Evolutionary conservation across 2,888 invertebrate species (phyloP), one percentile per base, ranked within the genome.

Genomic region (Ctenicera cuprea): DNA sequence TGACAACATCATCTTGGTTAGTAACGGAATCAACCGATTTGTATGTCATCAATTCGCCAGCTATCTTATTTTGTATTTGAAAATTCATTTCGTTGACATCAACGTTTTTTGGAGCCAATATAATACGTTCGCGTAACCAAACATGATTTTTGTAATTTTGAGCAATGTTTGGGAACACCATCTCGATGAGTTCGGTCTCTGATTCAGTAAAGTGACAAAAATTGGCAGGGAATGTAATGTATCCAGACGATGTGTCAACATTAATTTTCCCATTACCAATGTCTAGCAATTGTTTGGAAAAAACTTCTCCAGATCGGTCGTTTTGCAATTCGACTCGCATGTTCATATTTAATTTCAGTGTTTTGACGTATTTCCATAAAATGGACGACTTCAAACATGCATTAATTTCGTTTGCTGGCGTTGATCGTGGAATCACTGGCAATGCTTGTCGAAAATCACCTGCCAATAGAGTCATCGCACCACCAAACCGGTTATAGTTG

Each of bases 371-470:
- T 69, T 63, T 52, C 82, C 81, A 82, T 69, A 82, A 73, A 80
- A 41, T 73, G 38, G 82, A 83, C 30, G 80, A 77, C 75, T 83
- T 84, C 64, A 83, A 65, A 75, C 82, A 83, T 75, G 81, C 82
- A 75, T 84, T 85, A 14, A 84, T 65, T 80, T 83, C 83, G 76
- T 85, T 82, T 26, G 82, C 83, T 72, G 78, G 77, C 54, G 79
- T 82, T 74, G 77, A 78, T 54, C 82, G 78, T 76, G 83, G 80
- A 74, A 84, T 81, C 26, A 83, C 81, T 74, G 82, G 82, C 45
- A 83, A 72, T 74, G 82, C 82, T 80, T 83, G 84, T 9, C 81
- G 77, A 75, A 85, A 84, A 83, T 84, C 83, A 38, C 82, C 83
- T 75, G 83, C 63, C 37, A 83, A 76, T 62, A 84, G 67, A 75